Conservation (phyloP, 2,113 vertebrate genomes). For the Microcebus jonahi region DNA sequence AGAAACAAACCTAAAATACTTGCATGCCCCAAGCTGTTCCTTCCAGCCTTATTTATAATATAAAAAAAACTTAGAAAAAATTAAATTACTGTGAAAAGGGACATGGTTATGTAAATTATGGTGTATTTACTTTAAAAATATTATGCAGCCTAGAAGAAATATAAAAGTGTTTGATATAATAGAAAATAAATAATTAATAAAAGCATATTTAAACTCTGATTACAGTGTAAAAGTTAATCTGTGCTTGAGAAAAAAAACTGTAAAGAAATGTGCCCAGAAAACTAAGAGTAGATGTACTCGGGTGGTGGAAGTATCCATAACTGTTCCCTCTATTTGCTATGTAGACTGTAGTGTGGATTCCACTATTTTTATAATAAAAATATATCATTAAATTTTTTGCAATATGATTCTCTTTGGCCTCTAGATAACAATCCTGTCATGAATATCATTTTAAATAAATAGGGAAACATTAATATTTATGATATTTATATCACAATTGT, state of each 20-base stretch:
- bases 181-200: neutral
- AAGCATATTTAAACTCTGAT: neutral
- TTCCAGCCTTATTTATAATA: neutral
- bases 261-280: neutral
- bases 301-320: neutral
- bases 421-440: neutral
- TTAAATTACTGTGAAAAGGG: neutral
- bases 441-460: slow-evolving; percentile 3
- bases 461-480: slow-evolving; percentile 35
- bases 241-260: neutral
- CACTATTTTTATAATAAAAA: slow-evolving; percentile 20
- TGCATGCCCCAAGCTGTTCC: neutral
- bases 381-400: neutral
- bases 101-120: neutral
- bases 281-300: neutral
- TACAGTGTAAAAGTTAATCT: neutral
- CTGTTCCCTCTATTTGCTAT: neutral
- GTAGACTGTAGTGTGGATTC: neutral
- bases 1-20: slow-evolving; percentile 4
- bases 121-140: neutral
- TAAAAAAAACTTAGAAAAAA: neutral
- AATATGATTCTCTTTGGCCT: slow-evolving; percentile 9
- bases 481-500: neutral
- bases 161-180: neutral
- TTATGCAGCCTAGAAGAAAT: neutral